Base-by-base conservation (phyloP, 2,888 invertebrate genomes). In the Macroteleia sp. region DNA sequence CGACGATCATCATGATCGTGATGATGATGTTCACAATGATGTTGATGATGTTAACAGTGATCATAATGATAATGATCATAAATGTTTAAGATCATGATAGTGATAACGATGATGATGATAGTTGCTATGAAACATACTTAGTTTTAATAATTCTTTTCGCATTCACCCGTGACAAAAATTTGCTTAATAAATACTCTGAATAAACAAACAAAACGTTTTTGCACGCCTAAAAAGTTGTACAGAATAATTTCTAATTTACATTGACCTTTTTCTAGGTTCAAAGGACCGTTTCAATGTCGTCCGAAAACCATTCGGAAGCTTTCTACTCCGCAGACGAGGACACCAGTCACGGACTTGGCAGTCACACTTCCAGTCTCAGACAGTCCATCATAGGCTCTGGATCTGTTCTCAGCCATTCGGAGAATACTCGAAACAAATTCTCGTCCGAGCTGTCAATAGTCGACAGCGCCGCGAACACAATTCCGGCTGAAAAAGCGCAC, bases 271-370 rank as follows among this genome's bases (percentile, higher is more conserved):
- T 25, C 3, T 17, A 92, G 90, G 95, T 95, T 0, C 96, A 96
- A 91, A 93, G 97, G 84, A 97, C 97, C 0, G 95, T 96, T 87
- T 97, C 97, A 0, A 95, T 97, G 89, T 96, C 96, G 0, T 97
- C 97, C 74, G 97, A 97, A 90, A 97, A 97, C 90, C 97, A 96
- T 85, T 97, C 97, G 0, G 98, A 98, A 91, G 95, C 96, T 56
- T 98, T 97, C 92, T 98, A 97, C 89, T 98, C 98, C 0, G 98
- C 98, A 0, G 97, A 98, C 87, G 98, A 98, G 91, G 98, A 97
- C 83, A 94, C 96, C 84, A 92, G 93, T 82, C 89, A 92, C 32
- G 94, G 94, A 81, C 80, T 88, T 25, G 94, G 94, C 19, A 95
- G 95, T 83, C 92, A 95, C 9, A 95, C 94, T 16, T 95, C 95